Evolutionary conservation across 2,888 invertebrate species (phyloP), one percentile per base, ranked within the genome.

Genomic region (Geotrupes spiniger): DNA sequence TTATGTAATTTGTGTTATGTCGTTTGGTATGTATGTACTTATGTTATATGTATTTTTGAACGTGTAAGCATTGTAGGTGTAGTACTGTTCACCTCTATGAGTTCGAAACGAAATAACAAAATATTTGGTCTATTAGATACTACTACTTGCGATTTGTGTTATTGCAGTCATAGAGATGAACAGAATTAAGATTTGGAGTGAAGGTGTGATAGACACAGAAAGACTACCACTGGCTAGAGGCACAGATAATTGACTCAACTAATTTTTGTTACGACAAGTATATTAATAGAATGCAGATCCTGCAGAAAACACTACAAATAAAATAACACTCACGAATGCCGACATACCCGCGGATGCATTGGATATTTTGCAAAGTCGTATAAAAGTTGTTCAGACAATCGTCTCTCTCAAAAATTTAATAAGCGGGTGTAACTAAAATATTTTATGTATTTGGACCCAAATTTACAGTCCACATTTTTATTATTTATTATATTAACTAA

Each of bases 191-290:
- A 46, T 25, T 43, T 60, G 57, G 59, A 64, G 60, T 64, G 57
- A 57, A 65, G 61, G 66, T 69, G 71, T 70, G 64, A 69, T 66
- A 70, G 69, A 69, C 64, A 68, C 62, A 69, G 60, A 72, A 61
- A 68, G 64, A 70, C 72, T 72, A 72, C 70, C 70, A 72, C 67
- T 66, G 60, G 70, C 73, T 73, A 74, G 69, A 79, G 79, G 79
- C 79, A 79, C 79, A 78, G 78, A 76, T 79, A 79, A 79, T 79
- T 79, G 78, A 79, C 79, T 79, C 78, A 78, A 78, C 78, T 78
- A 77, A 78, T 69, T 71, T 69, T 70, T 67, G 65, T 70, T 71
- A 71, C 71, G 69, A 72, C 71, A 72, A 69, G 64, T 70, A 69
- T 70, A 67, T 68, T 68, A 52, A 63, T 67, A 63, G 62, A 66